Evolutionary conservation across 2,888 invertebrate species (phyloP).

Genomic region (Lordiphosa fenestrarum): DNA sequence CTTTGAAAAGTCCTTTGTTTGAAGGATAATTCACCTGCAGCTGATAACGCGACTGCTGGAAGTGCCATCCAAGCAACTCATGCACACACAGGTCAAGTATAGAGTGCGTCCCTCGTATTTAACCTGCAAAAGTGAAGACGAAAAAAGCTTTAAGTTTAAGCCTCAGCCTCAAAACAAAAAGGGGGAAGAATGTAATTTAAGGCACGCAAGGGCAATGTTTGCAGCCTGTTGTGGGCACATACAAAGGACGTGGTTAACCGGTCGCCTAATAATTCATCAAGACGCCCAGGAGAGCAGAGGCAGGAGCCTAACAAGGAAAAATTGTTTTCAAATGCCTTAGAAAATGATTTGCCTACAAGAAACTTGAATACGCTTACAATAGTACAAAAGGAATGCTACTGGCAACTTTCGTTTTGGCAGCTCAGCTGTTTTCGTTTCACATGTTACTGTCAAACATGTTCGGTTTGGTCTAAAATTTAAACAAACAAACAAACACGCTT

Average conservation of each 20-base stretch:
- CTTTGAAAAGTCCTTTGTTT: constrained; percentile 1
- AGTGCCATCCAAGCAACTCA: constrained; percentile 94
- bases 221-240: neutral
- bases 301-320: constrained; percentile 49
- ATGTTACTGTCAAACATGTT: no score
- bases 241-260: constrained; percentile 20
- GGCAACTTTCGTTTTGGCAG: no score
- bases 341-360: constrained; percentile 39
- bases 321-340: constrained; percentile 52
- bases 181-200: no score
- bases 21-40: constrained; percentile 83
- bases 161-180: no score
- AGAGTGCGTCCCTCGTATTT: constrained; percentile 94
- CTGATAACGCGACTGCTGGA: constrained; percentile 87
- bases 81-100: constrained; percentile 96
- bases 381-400: no score
- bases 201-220: no score
- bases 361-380: no score
- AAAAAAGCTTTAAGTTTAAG: constrained; percentile 12
- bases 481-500: no score
- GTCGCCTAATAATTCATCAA: constrained; percentile 62
- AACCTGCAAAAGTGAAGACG: constrained; percentile 83
- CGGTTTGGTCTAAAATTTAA: no score
- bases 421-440: no score
- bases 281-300: constrained; percentile 16